Percentiles rank a stretch among this genome's conserved stretches.
Conservation (phyloP, 2,113 vertebrate species). For the Nicator chloris region DNA sequence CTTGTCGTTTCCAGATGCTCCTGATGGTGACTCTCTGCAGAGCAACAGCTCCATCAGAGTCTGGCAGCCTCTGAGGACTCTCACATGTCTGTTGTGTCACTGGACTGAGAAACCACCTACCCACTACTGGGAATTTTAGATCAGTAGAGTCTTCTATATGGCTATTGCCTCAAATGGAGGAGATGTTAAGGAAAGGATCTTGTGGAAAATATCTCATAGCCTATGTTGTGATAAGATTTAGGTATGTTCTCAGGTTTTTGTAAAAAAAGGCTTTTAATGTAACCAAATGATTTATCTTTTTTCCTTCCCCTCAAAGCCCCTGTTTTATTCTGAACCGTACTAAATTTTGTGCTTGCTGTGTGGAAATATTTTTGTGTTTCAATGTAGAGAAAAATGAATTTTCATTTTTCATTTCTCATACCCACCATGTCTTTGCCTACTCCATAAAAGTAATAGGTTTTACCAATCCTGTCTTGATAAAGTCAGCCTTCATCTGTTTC, state of each 20-base stretch:
- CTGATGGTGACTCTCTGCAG: rapidly evolving
- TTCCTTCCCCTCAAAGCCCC: not conserved
- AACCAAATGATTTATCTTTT: not conserved
- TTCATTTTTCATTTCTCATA: not conserved
- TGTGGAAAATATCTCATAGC: not conserved
- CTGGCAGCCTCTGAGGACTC: not conserved
- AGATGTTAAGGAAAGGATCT: not conserved
- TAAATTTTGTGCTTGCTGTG: not conserved
- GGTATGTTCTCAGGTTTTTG: not conserved
- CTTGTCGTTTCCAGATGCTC: not conserved
- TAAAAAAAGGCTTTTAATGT: not conserved
- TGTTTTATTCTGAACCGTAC: not conserved
- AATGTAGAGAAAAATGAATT: not conserved
- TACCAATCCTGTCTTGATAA: not conserved
- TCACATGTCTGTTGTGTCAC: rapidly evolving
- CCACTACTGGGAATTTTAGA: not conserved
- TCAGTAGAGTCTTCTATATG: not conserved
- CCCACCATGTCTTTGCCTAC: not conserved
- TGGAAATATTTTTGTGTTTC: not conserved
- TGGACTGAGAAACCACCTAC: not conserved
- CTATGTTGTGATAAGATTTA: not conserved
- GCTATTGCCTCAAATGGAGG: not conserved
- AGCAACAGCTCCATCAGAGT: not conserved
- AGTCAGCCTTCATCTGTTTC: not conserved
- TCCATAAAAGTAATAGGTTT: not conserved